Percentiles rank a stretch among this genome's conserved stretches.
Conservation (phyloP, 1,140 invertebrate species). For the Macrobrachium nipponense region DNA sequence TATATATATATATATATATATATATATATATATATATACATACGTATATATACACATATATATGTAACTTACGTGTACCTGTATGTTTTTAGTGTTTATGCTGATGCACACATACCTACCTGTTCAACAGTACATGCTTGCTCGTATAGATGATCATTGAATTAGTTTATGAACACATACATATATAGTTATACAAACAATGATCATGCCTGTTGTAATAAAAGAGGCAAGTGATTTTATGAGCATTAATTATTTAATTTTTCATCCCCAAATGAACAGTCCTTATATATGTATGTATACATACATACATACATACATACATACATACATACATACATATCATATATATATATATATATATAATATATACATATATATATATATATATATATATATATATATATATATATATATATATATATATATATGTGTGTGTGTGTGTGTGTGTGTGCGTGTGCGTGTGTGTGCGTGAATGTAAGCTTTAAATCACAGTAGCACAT, state of each 20-base stretch:
- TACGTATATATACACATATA: neutral
- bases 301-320: conserved; percentile 35
- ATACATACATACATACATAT: conserved; percentile 16
- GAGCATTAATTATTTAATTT: too few species aligned
- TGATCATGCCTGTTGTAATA: too few species aligned
- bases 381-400: neutral
- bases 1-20: conserved; percentile 17
- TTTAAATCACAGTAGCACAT: neutral
- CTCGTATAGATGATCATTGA: too few species aligned
- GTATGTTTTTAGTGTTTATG: too few species aligned
- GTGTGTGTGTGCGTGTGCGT: conserved; percentile 12
- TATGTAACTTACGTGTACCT: neutral
- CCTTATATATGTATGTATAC: conserved; percentile 9
- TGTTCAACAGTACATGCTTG: too few species aligned
- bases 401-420: conserved; percentile 36
- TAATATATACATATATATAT: conserved; percentile 12
- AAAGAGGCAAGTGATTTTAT: too few species aligned
- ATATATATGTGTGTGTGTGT: conserved; percentile 29
- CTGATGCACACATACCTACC: too few species aligned
- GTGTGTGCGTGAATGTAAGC: neutral
- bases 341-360: neutral
- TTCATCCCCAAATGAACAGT: too few species aligned
- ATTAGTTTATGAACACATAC: too few species aligned
- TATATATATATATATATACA: conserved; percentile 19
- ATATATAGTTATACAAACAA: too few species aligned